Percentiles rank a stretch among this genome's conserved stretches.
Conservation (phyloP, 2,113 vertebrate species). For the Chlamydotis undulata region DNA sequence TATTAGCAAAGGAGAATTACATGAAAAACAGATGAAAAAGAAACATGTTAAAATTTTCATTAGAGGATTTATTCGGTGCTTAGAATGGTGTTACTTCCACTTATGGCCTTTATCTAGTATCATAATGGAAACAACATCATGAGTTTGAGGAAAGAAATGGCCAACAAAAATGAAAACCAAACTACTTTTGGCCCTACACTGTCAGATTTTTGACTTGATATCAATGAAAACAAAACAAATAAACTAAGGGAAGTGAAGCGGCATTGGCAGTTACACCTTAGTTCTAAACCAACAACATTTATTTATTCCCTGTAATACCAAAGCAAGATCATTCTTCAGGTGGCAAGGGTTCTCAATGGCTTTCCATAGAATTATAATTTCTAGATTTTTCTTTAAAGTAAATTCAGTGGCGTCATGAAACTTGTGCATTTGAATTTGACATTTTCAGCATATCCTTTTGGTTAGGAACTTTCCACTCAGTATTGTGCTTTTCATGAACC, state of each 20-base stretch:
- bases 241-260: neutral
- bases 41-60: neutral
- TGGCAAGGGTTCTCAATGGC: neutral
- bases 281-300: neutral
- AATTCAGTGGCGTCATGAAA: neutral
- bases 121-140: neutral
- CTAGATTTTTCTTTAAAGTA: neutral
- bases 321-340: neutral
- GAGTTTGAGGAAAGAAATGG: neutral
- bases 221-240: neutral
- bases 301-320: neutral
- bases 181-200: neutral
- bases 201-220: neutral
- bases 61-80: neutral
- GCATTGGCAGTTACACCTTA: neutral
- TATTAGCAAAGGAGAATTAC: neutral
- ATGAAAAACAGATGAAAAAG: neutral
- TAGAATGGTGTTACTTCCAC: neutral
- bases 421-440: neutral
- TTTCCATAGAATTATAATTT: neutral
- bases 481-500: neutral
- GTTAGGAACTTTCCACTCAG: neutral
- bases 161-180: neutral
- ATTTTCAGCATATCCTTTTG: neutral
- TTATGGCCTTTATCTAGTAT: neutral